Conservation (phyloP, 1,140 invertebrate genomes). For the Camponotus floridanus region DNA sequence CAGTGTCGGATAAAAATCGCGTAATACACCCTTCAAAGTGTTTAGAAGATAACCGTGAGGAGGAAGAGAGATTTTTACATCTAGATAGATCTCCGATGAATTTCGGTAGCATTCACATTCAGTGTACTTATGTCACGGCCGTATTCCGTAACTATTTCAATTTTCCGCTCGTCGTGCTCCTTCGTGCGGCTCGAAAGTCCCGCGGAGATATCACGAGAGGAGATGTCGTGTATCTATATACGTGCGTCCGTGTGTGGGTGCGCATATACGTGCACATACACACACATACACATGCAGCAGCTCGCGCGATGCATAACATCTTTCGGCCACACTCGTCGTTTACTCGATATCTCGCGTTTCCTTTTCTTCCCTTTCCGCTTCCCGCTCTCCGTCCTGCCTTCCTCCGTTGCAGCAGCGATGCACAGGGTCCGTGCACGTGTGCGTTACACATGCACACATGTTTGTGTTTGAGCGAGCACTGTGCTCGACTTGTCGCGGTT, state of each 20-base stretch:
- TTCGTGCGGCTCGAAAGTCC: slow-evolving; percentile 39
- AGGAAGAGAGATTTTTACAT: not conserved
- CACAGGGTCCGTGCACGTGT: not conserved
- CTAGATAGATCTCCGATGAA: slow-evolving; percentile 22
- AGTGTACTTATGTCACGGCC: slow-evolving; percentile 39
- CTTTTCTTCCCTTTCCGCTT: slow-evolving; percentile 1
- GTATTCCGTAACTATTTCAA: slow-evolving; percentile 67
- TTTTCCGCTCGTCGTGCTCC: slow-evolving; percentile 63
- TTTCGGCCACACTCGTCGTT: slow-evolving; percentile 52
- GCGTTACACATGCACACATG: not conserved
- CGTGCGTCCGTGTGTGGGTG: not conserved
- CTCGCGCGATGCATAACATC: slow-evolving; percentile 40
- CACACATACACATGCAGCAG: too few relatives aligned
- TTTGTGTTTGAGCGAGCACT: not conserved
- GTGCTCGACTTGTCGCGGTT: slow-evolving; percentile 37
- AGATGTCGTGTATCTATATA: not conserved
- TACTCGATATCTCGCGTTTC: slow-evolving; percentile 59
- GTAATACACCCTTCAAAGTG: not conserved
- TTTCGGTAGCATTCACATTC: slow-evolving; percentile 49
- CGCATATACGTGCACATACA: not conserved
- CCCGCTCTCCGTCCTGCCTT: slow-evolving; percentile 4
- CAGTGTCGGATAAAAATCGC: not conserved
- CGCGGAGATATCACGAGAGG: slow-evolving; percentile 20
- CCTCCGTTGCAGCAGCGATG: not conserved
- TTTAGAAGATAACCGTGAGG: slow-evolving; percentile 2